Evolutionary conservation across 2,113 vertebrate species (phyloP), one percentile per base, ranked within the genome.

Genomic region (Aphelocoma coerulescens): DNA sequence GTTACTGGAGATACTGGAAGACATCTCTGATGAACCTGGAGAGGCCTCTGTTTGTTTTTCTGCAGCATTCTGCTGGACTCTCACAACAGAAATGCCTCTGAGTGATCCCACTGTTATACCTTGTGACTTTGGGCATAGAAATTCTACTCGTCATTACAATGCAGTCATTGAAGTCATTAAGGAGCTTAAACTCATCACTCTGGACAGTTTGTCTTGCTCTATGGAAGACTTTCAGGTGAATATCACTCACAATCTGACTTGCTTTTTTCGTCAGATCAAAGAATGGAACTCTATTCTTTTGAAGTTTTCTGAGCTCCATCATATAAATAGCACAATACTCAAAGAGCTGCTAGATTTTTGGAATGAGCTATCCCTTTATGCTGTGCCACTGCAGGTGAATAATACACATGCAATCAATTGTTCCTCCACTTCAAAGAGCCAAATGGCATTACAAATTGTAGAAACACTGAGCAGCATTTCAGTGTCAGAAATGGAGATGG

Each of bases 281-380:
- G 95, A 96, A 68, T 98, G 98, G 98, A 96, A 79, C 65, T 93
- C 89, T 27, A 49, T 98, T 43, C 41, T 98, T 72, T 55, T 95
- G 32, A 94, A 96, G 13, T 77, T 98, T 69, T 95, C 94, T 49
- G 91, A 92, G 19, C 59, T 95, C 18, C 76, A 33, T 43, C 92
- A 73, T 6, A 5, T 87, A 24, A 88, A 97, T 35, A 72, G 11
- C 7, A 79, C 89, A 5, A 67, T 95, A 78, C 44, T 95, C 35
- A 79, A 91, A 65, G 76, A 84, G 13, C 57, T 97, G 10, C 35
- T 91, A 22, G 88, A 68, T 23, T 96, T 98, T 94, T 98, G 97
- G 97, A 57, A 89, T 54, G 91, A 96, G 10, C 32, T 97, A 13
- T 94, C 88, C 10, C 72, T 83, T 8, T 96, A 93, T 9, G 16